Base-by-base conservation (phyloP, 2,113 vertebrate genomes). In the Speoplatyrhinus poulsoni region DNA sequence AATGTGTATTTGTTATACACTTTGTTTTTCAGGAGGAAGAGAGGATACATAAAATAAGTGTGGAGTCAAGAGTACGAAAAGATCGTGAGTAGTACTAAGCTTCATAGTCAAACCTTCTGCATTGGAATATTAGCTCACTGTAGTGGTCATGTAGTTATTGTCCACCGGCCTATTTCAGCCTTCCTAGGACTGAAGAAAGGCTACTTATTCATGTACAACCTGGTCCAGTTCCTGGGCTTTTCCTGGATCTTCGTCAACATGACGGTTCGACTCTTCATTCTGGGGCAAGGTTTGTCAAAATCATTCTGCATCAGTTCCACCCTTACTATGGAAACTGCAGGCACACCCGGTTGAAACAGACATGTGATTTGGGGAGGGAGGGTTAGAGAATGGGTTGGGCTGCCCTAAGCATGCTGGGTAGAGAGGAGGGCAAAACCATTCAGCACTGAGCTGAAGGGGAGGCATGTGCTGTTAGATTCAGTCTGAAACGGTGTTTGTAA, bases 221-320 rank as follows among this genome's bases (percentile, higher is more conserved):
- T 98, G 0, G 96, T 99, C 15, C 96, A 99, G 88, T 98, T 98
- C 82, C 75, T 99, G 88, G 96, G 96, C 54, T 99, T 96, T 85
- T 96, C 96, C 33, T 98, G 96, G 96, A 94, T 98, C 83, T 98
- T 99, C 73, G 95, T 97, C 87, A 96, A 95, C 87, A 94, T 99
- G 94, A 96, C 95, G 0, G 96, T 97, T 62, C 93, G 96, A 12
- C 94, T 98, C 67, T 94, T 95, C 79, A 94, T 99, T 69, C 89
- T 97, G 4, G 96, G 96, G 68, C 94, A 95, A 95, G 96, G 96
- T 92, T 70, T 60, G 86, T 82, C 10, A 47, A 54, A 52, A 41
- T 1, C 41, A 48, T 73, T 91, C 49, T 52, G 13, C 12, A 11
- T 12, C 13, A 52, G n/a, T 17, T 6, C 36, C 7, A 5, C 36